Conservation (phyloP, 1,140 invertebrate species). For the Copidosoma floridanum region DNA sequence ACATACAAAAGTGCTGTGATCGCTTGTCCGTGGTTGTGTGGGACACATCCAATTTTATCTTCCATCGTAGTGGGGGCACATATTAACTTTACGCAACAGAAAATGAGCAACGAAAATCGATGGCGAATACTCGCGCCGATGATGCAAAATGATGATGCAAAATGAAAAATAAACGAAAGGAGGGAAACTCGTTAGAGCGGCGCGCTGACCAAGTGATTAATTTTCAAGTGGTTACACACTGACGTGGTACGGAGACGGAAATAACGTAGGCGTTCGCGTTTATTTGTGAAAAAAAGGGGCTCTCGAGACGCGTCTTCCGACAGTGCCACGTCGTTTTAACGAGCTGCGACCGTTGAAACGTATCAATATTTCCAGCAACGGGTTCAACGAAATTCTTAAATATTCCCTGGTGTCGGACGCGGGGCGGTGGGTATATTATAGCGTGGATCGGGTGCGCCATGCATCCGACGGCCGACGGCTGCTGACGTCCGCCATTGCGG, state of each 20-base stretch:
- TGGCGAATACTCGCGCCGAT: too few species aligned
- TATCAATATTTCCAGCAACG: slow-evolving; percentile 50
- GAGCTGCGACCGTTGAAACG: slow-evolving; percentile 48
- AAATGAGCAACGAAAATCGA: too few species aligned
- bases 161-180: slow-evolving; percentile 31
- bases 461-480: slow-evolving; percentile 50
- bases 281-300: slow-evolving; percentile 52
- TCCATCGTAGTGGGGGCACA: too few species aligned
- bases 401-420: slow-evolving; percentile 33
- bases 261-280: background rate
- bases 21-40: too few species aligned
- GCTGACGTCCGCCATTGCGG: background rate
- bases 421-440: slow-evolving; percentile 27
- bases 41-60: too few species aligned
- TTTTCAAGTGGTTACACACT: slow-evolving; percentile 46
- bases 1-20: too few species aligned
- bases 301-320: slow-evolving; percentile 34
- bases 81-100: too few species aligned
- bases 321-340: slow-evolving; percentile 46
- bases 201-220: slow-evolving; percentile 45
- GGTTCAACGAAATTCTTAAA: slow-evolving; percentile 39
- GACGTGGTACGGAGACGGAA: slow-evolving; percentile 11
- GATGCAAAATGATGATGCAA: too few species aligned
- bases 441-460: slow-evolving; percentile 43
- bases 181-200: slow-evolving; percentile 38